Percentiles rank a stretch among this genome's conserved stretches.
Evolutionary conservation across 2,113 vertebrate species (phyloP).

Genomic region (Odocoileus hemionus): DNA sequence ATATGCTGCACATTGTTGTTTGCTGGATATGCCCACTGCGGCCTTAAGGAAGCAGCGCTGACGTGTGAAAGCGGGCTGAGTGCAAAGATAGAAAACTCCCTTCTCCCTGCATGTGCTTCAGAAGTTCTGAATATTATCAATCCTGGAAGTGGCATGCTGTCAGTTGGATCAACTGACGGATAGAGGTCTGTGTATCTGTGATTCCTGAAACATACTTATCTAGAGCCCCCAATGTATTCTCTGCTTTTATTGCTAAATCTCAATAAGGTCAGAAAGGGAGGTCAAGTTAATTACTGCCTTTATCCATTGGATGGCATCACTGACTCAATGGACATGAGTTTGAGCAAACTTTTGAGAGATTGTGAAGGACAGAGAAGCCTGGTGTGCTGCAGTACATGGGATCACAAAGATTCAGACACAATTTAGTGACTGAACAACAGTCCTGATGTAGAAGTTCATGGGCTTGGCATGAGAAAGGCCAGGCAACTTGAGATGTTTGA

Average conservation of each 20-base stretch:
- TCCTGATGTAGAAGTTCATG: not conserved
- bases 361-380: not conserved
- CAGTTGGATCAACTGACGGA: not conserved
- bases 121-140: not conserved
- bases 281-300: not conserved
- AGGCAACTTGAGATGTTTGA: not conserved
- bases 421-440: fast-evolving
- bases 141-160: not conserved
- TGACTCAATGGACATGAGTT: not conserved
- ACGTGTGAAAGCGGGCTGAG: not conserved
- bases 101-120: not conserved
- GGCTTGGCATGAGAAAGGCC: not conserved
- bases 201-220: not conserved
- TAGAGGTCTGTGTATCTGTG: not conserved
- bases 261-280: not conserved
- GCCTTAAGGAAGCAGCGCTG: not conserved
- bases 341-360: not conserved
- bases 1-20: not conserved
- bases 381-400: not conserved
- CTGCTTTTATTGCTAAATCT: not conserved
- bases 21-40: not conserved
- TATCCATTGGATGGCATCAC: not conserved
- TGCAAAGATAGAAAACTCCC: not conserved
- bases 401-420: not conserved
- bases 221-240: not conserved